Conservation (phyloP, 2,888 invertebrate species). For the Brachypterus glaber region DNA sequence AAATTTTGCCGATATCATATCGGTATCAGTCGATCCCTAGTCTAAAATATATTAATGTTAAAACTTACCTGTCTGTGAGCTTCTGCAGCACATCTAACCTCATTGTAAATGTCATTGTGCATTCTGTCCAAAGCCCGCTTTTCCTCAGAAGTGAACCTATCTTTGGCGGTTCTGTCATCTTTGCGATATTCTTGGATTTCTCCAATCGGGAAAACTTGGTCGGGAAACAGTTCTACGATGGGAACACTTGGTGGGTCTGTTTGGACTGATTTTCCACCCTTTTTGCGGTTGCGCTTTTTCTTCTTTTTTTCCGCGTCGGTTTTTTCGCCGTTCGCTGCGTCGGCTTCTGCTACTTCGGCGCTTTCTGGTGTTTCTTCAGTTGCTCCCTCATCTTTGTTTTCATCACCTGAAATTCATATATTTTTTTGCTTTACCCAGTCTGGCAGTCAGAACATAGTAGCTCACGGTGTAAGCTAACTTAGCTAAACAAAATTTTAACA, state of each 20-base stretch:
- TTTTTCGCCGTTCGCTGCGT: slow-evolving; percentile 33
- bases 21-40: no score
- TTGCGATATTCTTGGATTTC: slow-evolving; percentile 78
- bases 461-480: not conserved
- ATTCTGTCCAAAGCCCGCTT: slow-evolving; percentile 84
- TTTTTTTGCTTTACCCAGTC: not conserved
- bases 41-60: no score
- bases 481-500: not conserved
- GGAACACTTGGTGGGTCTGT: slow-evolving; percentile 83
- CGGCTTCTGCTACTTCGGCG: slow-evolving; percentile 18
- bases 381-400: slow-evolving; percentile 18
- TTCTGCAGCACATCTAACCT: slow-evolving; percentile 92
- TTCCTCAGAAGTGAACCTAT: slow-evolving; percentile 76
- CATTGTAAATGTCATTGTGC: slow-evolving; percentile 88
- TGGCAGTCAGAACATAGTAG: not conserved
- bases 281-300: slow-evolving; percentile 51
- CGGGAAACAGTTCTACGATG: slow-evolving; percentile 73
- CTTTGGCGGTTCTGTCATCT: slow-evolving; percentile 78
- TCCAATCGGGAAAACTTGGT: slow-evolving; percentile 79
- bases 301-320: slow-evolving; percentile 57
- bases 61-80: slow-evolving; percentile 85
- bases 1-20: no score
- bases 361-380: slow-evolving; percentile 31
- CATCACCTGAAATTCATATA: not conserved
- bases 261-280: slow-evolving; percentile 50